Evolutionary conservation across 2,797 vertebrate genomes (phyloP), one percentile per base, ranked within the genome.

Genomic region (Emydoidea blandingii): DNA sequence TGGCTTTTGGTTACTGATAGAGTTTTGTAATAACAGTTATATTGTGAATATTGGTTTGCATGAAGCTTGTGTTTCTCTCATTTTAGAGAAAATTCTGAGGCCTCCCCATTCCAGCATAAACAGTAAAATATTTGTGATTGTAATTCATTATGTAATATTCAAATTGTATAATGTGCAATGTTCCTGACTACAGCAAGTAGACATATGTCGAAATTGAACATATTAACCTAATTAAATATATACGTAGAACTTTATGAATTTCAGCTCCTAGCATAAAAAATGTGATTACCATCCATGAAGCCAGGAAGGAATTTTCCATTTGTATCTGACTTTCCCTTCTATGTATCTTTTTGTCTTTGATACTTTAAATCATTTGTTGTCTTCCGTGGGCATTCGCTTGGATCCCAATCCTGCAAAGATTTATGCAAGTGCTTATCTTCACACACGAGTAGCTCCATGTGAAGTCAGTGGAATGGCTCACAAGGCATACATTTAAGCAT

Each of bases 221-320:
- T 94, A 96, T 97, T 96, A 97, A 95, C 92, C 96, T 96, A 96
- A 97, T 97, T 96, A 97, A 96, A 97, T 96, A 96, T 97, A 96
- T 96, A 96, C 95, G 96, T 93, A 94, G 90, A 93, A 93, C 91
- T 96, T 83, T 78, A 85, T 94, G 96, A 83, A 95, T 53, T 29
- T 95, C 85, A 62, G 92, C 96, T 97, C 56, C 81, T 53, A 86
- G 89, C 87, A 80, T 85, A 82, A 94, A 90, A 89, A 96, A 92
- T 29, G 50, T 59, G 94, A 80, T 95, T 93, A 94, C 78, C 95
- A 94, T 94, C 90, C 76, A 21, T 83, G 87, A 85, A 91, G 59
- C 91, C 95, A 88, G 93, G 80, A 88, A 96, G 93, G 93, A 96
- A 97, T 97, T 96, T 97, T 97, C 96, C 94, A 90, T 96, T 93